Evolutionary conservation across 2,888 invertebrate genomes (phyloP).

Genomic region (Zaprionus bogoriensis): DNA sequence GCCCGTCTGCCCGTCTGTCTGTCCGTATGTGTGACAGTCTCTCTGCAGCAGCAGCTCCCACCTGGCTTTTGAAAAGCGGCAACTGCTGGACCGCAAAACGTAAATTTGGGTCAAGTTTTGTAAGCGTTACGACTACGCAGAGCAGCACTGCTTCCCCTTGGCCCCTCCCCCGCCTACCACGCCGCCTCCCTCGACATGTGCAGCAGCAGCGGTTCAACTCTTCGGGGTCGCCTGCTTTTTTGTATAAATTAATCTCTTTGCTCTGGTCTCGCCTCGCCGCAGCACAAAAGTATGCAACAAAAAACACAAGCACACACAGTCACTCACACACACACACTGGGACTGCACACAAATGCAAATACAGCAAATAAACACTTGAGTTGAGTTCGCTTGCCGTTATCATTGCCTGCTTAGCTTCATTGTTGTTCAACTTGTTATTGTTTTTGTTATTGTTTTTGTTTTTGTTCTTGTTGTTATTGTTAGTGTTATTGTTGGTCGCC

Average conservation of each 20-base stretch:
- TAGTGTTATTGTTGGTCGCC: conserved; percentile 17
- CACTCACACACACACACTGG: background rate
- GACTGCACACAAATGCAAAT: conserved; percentile 6
- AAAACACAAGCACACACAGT: background rate
- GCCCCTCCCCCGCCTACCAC: background rate
- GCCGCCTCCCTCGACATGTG: too few relatives aligned
- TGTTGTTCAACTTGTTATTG: conserved; percentile 21
- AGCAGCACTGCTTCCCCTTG: background rate
- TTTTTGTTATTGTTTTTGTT: conserved; percentile 19
- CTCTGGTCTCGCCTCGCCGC: background rate
- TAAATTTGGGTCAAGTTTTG: conserved; percentile 75
- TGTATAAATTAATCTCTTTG: conserved; percentile 43
- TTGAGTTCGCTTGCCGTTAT: conserved; percentile 24
- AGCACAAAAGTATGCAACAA: conserved; percentile 63
- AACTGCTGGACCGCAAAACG: conserved; percentile 71
- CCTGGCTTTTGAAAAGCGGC: conserved; percentile 49
- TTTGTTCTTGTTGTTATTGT: conserved; percentile 17
- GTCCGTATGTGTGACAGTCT: conserved; percentile 1
- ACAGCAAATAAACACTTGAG: conserved; percentile 55
- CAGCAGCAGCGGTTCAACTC: conserved; percentile 16
- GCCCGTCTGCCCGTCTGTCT: conserved; percentile 9
- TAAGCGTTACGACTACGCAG: conserved; percentile 51
- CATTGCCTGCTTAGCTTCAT: conserved; percentile 25
- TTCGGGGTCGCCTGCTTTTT: conserved; percentile 8
- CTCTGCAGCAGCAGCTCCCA: conserved; percentile 39